These are phyloP conservation scores for Trichogramma evanescens DNA, from an alignment of 2,888 invertebrate genomes.

Conservation along the genomic window DNA sequence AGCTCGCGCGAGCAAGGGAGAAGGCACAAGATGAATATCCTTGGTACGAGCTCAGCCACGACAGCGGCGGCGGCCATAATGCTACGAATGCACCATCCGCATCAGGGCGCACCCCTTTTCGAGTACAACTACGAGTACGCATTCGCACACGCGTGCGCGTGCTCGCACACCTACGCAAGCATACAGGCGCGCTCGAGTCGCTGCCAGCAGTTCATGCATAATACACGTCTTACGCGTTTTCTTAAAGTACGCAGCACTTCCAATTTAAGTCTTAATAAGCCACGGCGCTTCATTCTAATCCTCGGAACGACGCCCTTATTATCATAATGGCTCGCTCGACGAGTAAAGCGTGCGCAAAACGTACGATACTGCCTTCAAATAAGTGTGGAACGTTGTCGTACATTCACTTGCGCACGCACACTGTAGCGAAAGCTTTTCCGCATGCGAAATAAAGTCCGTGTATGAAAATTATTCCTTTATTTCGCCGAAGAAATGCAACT, in stretches of 20 bases:
- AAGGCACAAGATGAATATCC: constrained; percentile 41
- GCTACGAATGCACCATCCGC: constrained; percentile 42
- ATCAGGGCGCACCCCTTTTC: constrained; percentile 19
- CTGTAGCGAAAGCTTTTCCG: too few relatives aligned
- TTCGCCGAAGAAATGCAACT: too few relatives aligned
- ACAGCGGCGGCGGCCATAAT: constrained; percentile 46
- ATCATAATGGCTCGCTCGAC: constrained; percentile 25
- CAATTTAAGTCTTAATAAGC: constrained; percentile 45
- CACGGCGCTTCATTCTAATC: constrained; percentile 37
- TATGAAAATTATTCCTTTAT: too few relatives aligned
- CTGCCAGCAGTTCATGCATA: too few relatives aligned
- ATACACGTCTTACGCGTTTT: not conserved
- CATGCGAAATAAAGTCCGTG: too few relatives aligned
- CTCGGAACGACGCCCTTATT: constrained; percentile 32
- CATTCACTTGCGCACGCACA: too few relatives aligned
- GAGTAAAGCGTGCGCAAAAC: not conserved
- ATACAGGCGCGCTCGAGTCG: not conserved
- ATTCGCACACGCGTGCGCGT: constrained; percentile 9
- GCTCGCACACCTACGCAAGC: not conserved
- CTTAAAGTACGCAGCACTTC: constrained; percentile 24
- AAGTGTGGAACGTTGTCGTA: too few relatives aligned
- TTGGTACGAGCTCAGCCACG: constrained; percentile 42
- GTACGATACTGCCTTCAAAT: too few relatives aligned
- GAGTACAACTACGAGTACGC: not conserved
- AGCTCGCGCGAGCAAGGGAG: constrained; percentile 35